These are phyloP conservation scores for Peromyscus leucopus DNA, from an alignment of 2,113 vertebrate genomes.

Conservation along the genomic window DNA sequence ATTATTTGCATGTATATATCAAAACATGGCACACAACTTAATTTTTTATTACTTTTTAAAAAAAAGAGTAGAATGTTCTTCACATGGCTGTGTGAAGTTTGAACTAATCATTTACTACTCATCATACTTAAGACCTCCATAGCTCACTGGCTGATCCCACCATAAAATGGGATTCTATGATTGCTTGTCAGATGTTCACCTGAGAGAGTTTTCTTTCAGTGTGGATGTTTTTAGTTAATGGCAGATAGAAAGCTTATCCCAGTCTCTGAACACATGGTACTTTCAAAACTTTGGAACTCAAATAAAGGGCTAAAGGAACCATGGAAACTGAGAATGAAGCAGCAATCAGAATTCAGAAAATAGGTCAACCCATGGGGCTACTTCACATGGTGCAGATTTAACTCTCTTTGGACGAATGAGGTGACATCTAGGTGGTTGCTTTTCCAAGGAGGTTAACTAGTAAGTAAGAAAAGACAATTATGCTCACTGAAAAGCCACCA, in stretches of 20 bases:
- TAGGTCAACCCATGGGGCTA: neutral
- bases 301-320: neutral
- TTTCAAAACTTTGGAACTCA: neutral
- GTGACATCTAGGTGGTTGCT: neutral
- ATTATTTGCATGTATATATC: neutral
- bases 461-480: neutral
- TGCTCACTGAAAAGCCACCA: neutral
- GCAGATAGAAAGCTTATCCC: neutral
- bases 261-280: neutral
- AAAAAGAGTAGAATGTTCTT: neutral
- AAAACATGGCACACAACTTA: neutral
- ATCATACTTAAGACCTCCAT: conserved; percentile 51
- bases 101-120: conserved; percentile 30
- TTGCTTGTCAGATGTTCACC: conserved; percentile 58
- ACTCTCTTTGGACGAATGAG: neutral
- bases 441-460: neutral
- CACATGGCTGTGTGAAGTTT: neutral
- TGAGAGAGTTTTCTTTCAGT: conserved; percentile 52
- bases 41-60: neutral
- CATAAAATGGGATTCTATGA: conserved; percentile 66
- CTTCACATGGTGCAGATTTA: neutral
- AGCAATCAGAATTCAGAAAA: neutral
- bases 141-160: conserved; percentile 58
- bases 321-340: neutral
- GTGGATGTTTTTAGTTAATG: conserved; percentile 52